These are phyloP conservation scores for Thryonomys swinderianus DNA, from an alignment of 2,113 vertebrate species.

Conservation along the genomic window DNA sequence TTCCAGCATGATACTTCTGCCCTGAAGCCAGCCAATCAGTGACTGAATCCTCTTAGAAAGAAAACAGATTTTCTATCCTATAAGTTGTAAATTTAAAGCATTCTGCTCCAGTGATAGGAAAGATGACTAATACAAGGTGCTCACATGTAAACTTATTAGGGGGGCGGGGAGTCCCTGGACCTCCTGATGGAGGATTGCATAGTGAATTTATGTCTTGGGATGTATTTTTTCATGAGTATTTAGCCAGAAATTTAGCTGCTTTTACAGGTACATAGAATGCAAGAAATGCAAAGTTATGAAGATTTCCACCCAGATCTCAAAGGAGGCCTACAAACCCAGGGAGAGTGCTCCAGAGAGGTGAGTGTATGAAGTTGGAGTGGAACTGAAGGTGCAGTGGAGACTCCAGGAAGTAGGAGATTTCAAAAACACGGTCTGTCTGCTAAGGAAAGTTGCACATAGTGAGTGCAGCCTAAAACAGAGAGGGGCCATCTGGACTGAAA, in stretches of 20 bases:
- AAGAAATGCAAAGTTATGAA: not conserved
- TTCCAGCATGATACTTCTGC: not conserved
- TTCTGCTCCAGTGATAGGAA: not conserved
- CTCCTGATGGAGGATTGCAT: not conserved
- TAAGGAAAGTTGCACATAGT: not conserved
- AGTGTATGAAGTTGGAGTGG: not conserved
- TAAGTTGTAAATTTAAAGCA: not conserved
- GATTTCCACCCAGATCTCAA: not conserved
- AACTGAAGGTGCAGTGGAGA: not conserved
- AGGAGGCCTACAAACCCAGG: not conserved
- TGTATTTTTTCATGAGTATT: not conserved
- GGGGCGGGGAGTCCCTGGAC: not conserved
- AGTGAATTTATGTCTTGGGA: not conserved
- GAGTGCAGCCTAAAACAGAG: not conserved
- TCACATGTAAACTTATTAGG: not conserved
- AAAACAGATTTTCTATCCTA: not conserved
- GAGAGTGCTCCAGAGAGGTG: not conserved
- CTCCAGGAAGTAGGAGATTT: not conserved
- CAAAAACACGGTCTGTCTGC: not conserved
- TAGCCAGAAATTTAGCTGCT: not conserved
- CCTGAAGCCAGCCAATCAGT: not conserved
- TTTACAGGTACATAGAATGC: not conserved
- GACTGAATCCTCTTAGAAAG: not conserved
- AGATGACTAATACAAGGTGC: not conserved
- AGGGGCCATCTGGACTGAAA: not conserved